A percentile compares a stretch with the other conserved stretches of the same genome.
These are phyloP conservation scores for Neuroterus valhalla DNA, from an alignment of 1,140 invertebrate species.

Conservation along the genomic window DNA sequence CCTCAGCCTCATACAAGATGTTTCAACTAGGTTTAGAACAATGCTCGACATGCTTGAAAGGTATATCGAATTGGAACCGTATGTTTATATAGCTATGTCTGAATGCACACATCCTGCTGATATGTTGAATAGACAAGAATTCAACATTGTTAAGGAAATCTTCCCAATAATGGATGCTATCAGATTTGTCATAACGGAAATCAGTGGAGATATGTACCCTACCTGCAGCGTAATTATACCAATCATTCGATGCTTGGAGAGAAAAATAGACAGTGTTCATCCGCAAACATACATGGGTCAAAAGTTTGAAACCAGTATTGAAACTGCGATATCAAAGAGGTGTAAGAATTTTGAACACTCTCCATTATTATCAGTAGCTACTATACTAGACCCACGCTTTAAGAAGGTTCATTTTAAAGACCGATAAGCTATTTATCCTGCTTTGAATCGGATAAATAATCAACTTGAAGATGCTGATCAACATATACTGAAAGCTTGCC, in stretches of 20 bases:
- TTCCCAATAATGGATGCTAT: constrained; percentile 59
- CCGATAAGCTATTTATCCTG: too few species aligned
- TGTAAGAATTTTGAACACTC: too few species aligned
- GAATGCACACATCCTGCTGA: constrained; percentile 57
- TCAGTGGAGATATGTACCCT: constrained; percentile 69
- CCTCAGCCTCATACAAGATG: constrained; percentile 55
- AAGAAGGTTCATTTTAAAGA: too few species aligned
- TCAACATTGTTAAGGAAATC: constrained; percentile 56
- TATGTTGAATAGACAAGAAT: constrained; percentile 61
- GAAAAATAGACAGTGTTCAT: constrained; percentile 55
- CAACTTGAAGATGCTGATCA: too few species aligned
- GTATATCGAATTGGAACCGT: constrained; percentile 51
- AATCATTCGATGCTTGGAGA: constrained; percentile 63
- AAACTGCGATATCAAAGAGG: constrained; percentile 55
- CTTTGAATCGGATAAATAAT: too few species aligned
- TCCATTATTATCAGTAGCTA: too few species aligned
- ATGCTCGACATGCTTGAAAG: constrained; percentile 59
- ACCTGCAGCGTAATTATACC: constrained; percentile 70
- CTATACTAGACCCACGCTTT: too few species aligned
- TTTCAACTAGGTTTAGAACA: constrained; percentile 64
- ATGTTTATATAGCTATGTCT: constrained; percentile 60
- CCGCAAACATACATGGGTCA: constrained; percentile 47
- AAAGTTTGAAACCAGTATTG: constrained; percentile 40
- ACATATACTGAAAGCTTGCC: too few species aligned
- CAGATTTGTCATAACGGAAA: constrained; percentile 67